Evolutionary conservation across 2,888 invertebrate genomes (phyloP).

Genomic region (Lasius platythorax): DNA sequence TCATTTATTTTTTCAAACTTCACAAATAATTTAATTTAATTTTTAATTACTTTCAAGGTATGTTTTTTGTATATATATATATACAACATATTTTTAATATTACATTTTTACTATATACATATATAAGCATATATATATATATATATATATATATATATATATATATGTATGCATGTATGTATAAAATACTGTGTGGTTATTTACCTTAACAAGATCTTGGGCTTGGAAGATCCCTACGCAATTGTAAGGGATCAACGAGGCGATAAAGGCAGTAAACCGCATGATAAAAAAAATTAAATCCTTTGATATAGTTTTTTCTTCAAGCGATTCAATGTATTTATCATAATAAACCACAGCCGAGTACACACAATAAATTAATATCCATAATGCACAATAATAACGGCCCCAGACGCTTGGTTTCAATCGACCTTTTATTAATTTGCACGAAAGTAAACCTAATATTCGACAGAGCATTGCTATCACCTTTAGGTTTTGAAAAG

Average conservation of each 20-base stretch:
- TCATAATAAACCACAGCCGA: not conserved
- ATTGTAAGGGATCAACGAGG: slow-evolving; percentile 3
- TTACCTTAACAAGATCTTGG: slow-evolving; percentile 3
- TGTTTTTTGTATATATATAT: too few species aligned
- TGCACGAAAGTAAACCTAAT: not conserved
- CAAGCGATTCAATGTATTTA: not conserved
- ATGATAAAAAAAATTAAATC: not conserved
- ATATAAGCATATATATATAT: too few species aligned
- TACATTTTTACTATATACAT: not conserved
- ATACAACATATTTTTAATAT: not conserved
- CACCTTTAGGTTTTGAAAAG: slow-evolving; percentile 18
- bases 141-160: too few species aligned
- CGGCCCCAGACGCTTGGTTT: not conserved
- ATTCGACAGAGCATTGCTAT: not conserved
- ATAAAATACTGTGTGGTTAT: not conserved
- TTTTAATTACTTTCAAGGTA: too few species aligned
- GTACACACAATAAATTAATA: slow-evolving; percentile 11
- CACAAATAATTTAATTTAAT: not conserved
- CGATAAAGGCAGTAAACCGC: not conserved
- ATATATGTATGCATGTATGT: not conserved
- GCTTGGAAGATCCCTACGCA: not conserved
- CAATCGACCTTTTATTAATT: not conserved
- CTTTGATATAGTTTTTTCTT: not conserved
- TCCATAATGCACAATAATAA: slow-evolving; percentile 8
- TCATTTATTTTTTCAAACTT: not conserved